phyloP scores from a whole-genome alignment of 2,888 invertebrate species.

The Troides aeacus region DNA sequence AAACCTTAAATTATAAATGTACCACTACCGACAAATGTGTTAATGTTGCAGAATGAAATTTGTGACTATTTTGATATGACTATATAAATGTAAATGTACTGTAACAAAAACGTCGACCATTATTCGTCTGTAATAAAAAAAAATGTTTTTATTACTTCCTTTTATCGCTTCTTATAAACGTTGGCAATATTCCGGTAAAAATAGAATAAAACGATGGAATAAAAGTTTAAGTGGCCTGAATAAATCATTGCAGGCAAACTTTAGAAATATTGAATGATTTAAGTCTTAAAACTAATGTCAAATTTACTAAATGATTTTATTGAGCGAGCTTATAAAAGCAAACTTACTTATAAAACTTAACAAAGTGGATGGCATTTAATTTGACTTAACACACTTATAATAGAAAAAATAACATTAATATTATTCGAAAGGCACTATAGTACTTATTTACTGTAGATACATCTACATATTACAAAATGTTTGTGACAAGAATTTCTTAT shows the following conservation, averaged over 20 bases:
- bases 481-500: conserved; percentile 78
- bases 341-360: conserved; percentile 78
- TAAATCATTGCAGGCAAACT: conserved; percentile 8
- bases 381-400: conserved; percentile 78
- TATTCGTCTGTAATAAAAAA: conserved; percentile 53
- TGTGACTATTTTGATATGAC: conserved; percentile 72
- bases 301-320: conserved; percentile 73
- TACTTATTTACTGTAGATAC: conserved; percentile 61
- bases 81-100: conserved; percentile 57
- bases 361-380: conserved; percentile 80
- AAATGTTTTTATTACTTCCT: conserved; percentile 60
- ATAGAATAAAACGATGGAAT: conserved; percentile 31
- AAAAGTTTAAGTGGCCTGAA: conserved; percentile 34
- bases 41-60: conserved; percentile 65
- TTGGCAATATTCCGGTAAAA: conserved; percentile 19
- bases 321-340: conserved; percentile 77
- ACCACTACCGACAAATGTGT: conserved; percentile 72
- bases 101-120: conserved; percentile 56
- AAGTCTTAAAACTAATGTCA: conserved; percentile 63
- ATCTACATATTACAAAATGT: conserved; percentile 54
- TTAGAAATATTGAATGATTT: conserved; percentile 34
- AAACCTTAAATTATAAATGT: conserved; percentile 68
- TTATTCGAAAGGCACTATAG: conserved; percentile 75
- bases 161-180: conserved; percentile 36
- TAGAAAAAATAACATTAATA: conserved; percentile 68